These are phyloP conservation scores for Pionites leucogaster DNA, from an alignment of 2,113 vertebrate species.

Conservation along the genomic window DNA sequence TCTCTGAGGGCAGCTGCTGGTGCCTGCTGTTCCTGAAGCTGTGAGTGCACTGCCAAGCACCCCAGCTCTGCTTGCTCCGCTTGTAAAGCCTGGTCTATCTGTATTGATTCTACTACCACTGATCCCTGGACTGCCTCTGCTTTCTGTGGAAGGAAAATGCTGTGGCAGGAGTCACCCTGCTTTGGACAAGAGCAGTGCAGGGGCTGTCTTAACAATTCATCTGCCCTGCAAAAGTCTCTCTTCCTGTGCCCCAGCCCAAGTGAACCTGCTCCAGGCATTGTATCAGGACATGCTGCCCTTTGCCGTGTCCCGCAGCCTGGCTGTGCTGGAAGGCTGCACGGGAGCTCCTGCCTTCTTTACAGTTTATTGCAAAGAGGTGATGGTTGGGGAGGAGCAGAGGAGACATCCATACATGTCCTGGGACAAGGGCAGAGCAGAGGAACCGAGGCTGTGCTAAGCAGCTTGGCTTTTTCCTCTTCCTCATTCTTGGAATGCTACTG, in stretches of 20 bases:
- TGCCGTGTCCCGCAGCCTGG: background rate
- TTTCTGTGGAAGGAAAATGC: background rate
- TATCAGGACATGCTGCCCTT: background rate
- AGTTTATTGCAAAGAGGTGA: background rate
- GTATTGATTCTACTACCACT: background rate
- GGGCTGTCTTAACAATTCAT: background rate
- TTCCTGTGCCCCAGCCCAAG: background rate
- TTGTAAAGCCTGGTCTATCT: background rate
- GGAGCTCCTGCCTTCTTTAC: background rate
- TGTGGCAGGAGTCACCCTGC: background rate
- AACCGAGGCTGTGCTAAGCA: fast-evolving
- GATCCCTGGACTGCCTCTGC: background rate
- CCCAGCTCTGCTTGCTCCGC: background rate
- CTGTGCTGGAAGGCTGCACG: background rate
- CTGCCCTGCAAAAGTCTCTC: background rate
- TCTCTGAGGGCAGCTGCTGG: background rate
- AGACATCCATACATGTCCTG: background rate
- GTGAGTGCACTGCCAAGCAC: background rate
- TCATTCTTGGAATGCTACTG: background rate
- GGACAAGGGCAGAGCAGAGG: background rate
- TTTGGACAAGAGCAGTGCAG: background rate
- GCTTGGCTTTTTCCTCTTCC: background rate
- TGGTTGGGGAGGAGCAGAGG: background rate
- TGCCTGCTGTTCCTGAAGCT: background rate
- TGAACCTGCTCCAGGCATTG: background rate